A percentile compares a stretch with the other conserved stretches of the same genome.
Evolutionary conservation across 1,140 invertebrate genomes (phyloP).

Genomic region (Diorhabda carinulata): DNA sequence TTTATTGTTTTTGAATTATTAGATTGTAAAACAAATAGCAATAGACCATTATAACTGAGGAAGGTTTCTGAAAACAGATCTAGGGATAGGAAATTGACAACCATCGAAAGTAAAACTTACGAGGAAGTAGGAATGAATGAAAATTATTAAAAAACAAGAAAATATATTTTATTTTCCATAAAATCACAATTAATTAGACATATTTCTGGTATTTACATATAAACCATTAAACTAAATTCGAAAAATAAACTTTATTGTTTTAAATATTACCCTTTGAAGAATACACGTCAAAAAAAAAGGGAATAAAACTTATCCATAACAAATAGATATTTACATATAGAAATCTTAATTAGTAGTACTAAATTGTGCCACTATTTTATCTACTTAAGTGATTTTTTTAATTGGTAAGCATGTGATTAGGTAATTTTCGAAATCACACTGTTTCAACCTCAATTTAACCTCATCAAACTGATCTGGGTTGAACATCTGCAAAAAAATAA

Average conservation of each 20-base stretch:
- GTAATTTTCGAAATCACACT: background rate
- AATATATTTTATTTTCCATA: constrained; percentile 1
- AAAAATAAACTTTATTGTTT: background rate
- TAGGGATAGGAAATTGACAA: too few species aligned
- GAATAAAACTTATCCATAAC: background rate
- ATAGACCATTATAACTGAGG: too few species aligned
- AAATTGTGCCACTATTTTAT: background rate
- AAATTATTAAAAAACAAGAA: background rate
- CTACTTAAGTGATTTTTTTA: background rate
- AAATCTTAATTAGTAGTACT: background rate
- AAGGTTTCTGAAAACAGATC: too few species aligned
- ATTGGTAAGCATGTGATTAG: constrained; percentile 2
- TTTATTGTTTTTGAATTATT: too few species aligned
- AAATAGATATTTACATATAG: background rate
- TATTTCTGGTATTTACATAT: constrained; percentile 1
- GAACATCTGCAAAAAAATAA: constrained; percentile 53
- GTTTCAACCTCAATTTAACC: constrained; percentile 39
- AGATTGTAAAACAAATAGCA: too few species aligned
- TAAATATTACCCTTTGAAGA: background rate
- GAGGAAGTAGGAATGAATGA: too few species aligned
- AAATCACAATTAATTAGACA: background rate
- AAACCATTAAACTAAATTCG: background rate
- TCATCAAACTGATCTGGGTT: constrained; percentile 58
- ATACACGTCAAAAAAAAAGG: background rate
- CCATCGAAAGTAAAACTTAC: too few species aligned